Percentiles rank a stretch among this genome's conserved stretches.
These are phyloP conservation scores for Diachasmimorpha longicaudata DNA, from an alignment of 1,140 invertebrate genomes.

Conservation along the genomic window DNA sequence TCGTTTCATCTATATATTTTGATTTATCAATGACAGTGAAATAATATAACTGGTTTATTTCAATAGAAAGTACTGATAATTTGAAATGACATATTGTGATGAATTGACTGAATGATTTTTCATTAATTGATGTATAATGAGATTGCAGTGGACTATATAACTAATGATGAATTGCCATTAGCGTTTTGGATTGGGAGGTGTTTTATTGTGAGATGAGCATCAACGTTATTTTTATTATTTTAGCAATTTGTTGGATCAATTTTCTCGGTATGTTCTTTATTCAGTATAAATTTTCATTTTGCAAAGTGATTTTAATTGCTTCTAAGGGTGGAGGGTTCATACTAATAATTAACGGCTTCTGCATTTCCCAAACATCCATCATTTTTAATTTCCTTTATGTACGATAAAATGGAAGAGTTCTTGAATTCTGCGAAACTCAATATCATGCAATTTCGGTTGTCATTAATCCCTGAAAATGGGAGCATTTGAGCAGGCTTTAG, in stretches of 20 bases:
- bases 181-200: slow-evolving; percentile 21
- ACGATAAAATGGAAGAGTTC: not conserved
- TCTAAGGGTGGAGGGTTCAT: not conserved
- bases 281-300: not conserved
- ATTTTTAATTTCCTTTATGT: not conserved
- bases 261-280: slow-evolving; percentile 44
- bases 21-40: not conserved
- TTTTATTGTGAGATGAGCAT: slow-evolving; percentile 54
- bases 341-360: not conserved
- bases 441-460: not conserved
- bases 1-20: not conserved
- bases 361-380: not conserved
- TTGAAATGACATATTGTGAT: not conserved
- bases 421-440: not conserved
- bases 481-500: not conserved
- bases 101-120: not conserved
- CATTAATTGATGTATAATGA: not conserved
- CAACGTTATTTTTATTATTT: slow-evolving; percentile 51
- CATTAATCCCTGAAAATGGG: not conserved
- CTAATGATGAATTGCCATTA: not conserved
- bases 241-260: slow-evolving; percentile 52
- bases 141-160: not conserved
- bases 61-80: slow-evolving; percentile 9
- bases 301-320: not conserved
- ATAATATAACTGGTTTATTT: not conserved